Base-by-base conservation (phyloP, 2,797 vertebrate genomes). In the Chloroceryle inda region DNA sequence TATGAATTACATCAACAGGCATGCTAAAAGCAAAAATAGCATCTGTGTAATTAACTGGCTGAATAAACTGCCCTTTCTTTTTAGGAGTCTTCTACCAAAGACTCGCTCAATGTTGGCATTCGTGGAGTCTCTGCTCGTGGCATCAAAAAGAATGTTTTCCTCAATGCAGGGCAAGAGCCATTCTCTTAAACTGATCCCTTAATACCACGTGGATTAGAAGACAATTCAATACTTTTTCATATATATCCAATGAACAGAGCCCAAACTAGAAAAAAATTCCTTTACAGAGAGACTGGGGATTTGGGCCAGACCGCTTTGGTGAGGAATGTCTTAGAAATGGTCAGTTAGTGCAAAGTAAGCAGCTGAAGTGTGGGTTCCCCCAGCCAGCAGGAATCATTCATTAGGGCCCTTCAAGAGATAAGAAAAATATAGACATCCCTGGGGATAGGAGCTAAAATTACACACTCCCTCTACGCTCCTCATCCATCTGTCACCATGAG, bases 391-490 rank as follows among this genome's bases (percentile, higher is more conserved):
- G 83, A 90, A 78, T 76, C 89, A 88, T 78, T 94, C 89, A 56
- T 49, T 63, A 73, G 35, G 23, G 71, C 31, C 27, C 92, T 93
- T 83, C 66, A 35, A 37, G 84, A 96, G 97, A 96, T 95, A 97
- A 96, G 86, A 73, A 53, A 92, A 92, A 45, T 59, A 86, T 75
- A 80, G 94, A 80, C 85, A 71, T 69, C 59, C 59, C 52, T 78
- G 64, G 61, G 78, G 38, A 89, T 4, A 96, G 91, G 87, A 95
- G 93, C 89, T 96, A 92, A 97, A 97, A 93, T 95, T 89, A 88
- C 83, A 95, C 78, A 45, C 69, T 83, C 92, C 76, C 73, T 87
- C 73, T 72, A 94, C 77, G 69, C 88, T 93, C 71, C 85, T 92
- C 29, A 31, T 75, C 62, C 93, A 93, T 96, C 92, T 94, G 92